A percentile compares a stretch with the other conserved stretches of the same genome.
phyloP scores from a whole-genome alignment of 2,113 vertebrate species.

The Cyphomyrus plagiostoma region DNA sequence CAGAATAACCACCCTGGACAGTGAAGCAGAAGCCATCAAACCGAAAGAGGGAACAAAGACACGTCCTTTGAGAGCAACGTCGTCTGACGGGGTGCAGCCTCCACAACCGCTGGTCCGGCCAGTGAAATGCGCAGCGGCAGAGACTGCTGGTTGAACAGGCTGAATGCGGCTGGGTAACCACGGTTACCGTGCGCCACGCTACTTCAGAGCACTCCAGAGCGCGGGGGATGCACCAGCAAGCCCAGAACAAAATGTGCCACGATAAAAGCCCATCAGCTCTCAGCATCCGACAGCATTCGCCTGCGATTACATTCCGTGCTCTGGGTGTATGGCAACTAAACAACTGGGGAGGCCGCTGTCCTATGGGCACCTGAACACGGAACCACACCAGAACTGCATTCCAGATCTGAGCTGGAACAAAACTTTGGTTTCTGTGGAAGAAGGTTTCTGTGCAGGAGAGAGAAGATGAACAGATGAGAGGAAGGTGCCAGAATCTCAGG shows the following conservation, averaged over 20 bases:
- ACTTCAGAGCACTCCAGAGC: neutral
- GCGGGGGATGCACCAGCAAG: neutral
- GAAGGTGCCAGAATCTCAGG: neutral
- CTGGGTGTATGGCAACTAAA: neutral
- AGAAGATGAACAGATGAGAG: neutral
- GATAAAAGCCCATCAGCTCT: neutral
- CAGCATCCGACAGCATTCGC: neutral
- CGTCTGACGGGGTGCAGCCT: neutral
- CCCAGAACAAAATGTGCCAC: neutral
- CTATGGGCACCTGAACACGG: neutral
- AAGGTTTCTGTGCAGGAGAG: neutral
- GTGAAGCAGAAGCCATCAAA: neutral
- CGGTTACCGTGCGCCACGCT: neutral
- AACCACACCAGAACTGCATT: too few species aligned
- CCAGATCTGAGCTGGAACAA: neutral
- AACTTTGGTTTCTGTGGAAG: slow-evolving; percentile 7
- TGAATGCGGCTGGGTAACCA: neutral
- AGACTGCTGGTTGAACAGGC: neutral
- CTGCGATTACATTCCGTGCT: neutral
- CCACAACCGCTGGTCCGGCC: neutral
- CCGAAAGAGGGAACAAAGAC: neutral
- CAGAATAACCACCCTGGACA: neutral
- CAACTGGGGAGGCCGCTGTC: neutral
- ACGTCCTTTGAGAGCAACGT: neutral
- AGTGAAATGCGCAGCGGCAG: neutral